phyloP scores from a whole-genome alignment of 2,797 vertebrate genomes.

The Carcharodon carcharias region DNA sequence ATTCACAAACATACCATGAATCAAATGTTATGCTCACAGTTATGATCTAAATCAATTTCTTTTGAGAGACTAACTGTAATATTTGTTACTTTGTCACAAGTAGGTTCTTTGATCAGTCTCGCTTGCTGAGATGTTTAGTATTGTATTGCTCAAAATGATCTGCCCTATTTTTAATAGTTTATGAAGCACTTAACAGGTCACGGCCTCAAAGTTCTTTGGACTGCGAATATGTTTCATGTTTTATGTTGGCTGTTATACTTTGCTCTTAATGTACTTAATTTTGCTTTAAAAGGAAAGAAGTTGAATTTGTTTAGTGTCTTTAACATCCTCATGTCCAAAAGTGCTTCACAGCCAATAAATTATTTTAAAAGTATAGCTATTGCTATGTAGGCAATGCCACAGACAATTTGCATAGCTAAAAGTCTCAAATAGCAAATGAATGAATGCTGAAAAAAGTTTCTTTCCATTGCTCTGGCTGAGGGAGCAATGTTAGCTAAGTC shows the following conservation, averaged over 20 bases:
- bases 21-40: neutral
- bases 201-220: neutral
- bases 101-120: neutral
- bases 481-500: neutral
- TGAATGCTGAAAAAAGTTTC: neutral
- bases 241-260: neutral
- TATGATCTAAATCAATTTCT: neutral
- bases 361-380: neutral
- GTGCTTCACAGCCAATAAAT: neutral
- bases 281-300: neutral
- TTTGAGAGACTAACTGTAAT: neutral
- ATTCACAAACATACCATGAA: neutral
- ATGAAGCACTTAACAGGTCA: neutral
- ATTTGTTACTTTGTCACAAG: neutral
- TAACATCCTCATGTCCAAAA: neutral
- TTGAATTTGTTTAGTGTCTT: neutral
- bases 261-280: neutral
- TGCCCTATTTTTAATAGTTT: neutral
- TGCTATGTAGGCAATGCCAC: neutral
- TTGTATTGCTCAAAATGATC: neutral
- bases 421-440: neutral
- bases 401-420: neutral
- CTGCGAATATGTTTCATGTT: neutral
- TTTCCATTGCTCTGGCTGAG: neutral
- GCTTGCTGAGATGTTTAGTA: neutral